These are phyloP conservation scores for Zenarchopterus dispar DNA, from an alignment of 2,797 vertebrate genomes.

Conservation along the genomic window DNA sequence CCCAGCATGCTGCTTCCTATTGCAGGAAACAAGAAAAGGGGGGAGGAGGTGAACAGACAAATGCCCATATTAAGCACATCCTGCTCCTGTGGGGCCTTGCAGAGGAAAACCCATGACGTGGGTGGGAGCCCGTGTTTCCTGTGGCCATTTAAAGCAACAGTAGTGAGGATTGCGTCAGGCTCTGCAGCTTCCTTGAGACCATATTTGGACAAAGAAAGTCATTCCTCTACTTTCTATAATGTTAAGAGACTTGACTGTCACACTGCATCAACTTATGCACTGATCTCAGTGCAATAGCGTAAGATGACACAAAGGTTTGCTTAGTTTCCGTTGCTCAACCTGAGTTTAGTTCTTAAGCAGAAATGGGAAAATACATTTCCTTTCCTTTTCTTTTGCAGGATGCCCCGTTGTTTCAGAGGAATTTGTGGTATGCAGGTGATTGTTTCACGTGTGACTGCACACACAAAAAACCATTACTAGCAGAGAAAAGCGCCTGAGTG, in stretches of 20 bases:
- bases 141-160: conserved; percentile 77
- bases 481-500: neutral
- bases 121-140: conserved; percentile 76
- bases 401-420: conserved; percentile 1
- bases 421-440: conserved; percentile 39
- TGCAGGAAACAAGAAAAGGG: conserved; percentile 37
- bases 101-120: conserved; percentile 79
- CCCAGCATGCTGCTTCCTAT: conserved; percentile 55
- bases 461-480: neutral
- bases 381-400: too few species aligned
- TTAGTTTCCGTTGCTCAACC: too few species aligned
- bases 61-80: conserved; percentile 81
- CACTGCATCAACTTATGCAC: neutral
- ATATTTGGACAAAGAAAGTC: conserved; percentile 63
- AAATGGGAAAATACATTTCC: too few species aligned
- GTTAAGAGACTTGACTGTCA: conserved; percentile 1
- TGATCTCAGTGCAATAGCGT: neutral
- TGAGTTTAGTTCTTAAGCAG: too few species aligned
- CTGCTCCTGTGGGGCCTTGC: conserved; percentile 55
- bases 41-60: conserved; percentile 23
- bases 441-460: conserved; percentile 12
- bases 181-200: conserved; percentile 54
- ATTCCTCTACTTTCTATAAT: neutral
- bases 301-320: neutral
- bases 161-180: conserved; percentile 55